Evolutionary conservation across 2,797 vertebrate species (phyloP), one percentile per base, ranked within the genome.

Genomic region (Tadarida brasiliensis): DNA sequence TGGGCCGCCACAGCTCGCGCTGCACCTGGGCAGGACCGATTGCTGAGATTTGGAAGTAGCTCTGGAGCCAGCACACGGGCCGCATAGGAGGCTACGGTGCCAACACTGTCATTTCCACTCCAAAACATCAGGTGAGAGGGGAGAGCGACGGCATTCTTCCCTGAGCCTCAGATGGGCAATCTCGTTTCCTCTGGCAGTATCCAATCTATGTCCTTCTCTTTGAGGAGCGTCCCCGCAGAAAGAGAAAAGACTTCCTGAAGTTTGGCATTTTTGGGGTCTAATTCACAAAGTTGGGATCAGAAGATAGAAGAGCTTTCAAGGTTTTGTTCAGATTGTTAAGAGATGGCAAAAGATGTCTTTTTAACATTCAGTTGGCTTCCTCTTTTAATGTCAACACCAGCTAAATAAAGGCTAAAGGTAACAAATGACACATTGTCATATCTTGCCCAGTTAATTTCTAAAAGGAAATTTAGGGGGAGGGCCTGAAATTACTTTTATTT

Each of bases 301-400:
- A 89, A 95, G 91, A 61, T 15, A 95, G 84, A 93, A 87, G 54
- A 65, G 67, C 88, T 97, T 97, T 87, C 51, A 47, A 97, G 96
- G 61, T 65, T 98, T 98, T 95, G 59, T 96, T 97, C 96, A 84
- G 7, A 90, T 84, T 91, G 17, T 93, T 90, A 33, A 86, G 89
- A 87, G 83, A 96, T 91, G 96, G 78, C 93, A 92, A 97, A 90
- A 88, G 65, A 67, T 57, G 15, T 92, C 20, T 74, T 80, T 94
- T 92, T 76, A 47, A 44, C 11, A 51, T 87, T 83, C 44, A 16
- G 26, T 30, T 68, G 73, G 87, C 84, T 86, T 47, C 88, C 26
- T 95, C 67, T 97, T 92, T 96, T 22, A 96, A 96, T 56, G n/a
- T n/a, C 93, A 80, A 68, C 11, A 77, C 77, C 87, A 71, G 51